phyloP scores from a whole-genome alignment of 2,113 vertebrate genomes.

The Seriola dumerili region DNA sequence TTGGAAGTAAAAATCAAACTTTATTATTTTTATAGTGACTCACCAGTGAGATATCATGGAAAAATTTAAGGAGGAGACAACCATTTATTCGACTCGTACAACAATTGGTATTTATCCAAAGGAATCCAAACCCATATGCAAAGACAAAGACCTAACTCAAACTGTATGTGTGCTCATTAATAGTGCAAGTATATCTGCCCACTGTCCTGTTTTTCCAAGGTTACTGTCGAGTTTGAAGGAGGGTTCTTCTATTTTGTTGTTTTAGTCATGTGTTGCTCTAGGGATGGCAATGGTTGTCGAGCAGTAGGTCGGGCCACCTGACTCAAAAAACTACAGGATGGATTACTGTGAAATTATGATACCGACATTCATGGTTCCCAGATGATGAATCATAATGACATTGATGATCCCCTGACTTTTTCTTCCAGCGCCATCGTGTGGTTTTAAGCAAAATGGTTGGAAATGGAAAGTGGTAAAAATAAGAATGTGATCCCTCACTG shows the following conservation, averaged over 20 bases:
- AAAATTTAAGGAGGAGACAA: background rate
- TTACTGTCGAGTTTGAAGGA: background rate
- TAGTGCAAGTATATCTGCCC: background rate
- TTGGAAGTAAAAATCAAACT: conserved; percentile 14
- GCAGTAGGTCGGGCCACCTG: background rate
- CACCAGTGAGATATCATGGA: background rate
- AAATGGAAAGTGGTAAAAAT: background rate
- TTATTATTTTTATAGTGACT: background rate
- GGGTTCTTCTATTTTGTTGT: background rate
- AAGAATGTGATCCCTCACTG: background rate
- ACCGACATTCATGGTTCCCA: background rate
- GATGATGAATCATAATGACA: background rate
- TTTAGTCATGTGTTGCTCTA: background rate
- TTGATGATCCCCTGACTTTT: background rate
- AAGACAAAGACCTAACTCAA: background rate
- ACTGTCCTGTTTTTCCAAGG: background rate
- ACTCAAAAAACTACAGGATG: background rate
- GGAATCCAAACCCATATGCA: background rate
- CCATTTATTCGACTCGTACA: background rate
- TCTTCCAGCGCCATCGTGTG: too few species aligned
- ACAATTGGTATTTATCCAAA: background rate
- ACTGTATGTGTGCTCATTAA: background rate
- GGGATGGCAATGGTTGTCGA: background rate
- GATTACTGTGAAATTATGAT: too few species aligned
- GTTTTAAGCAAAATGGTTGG: background rate